Evolutionary conservation across 2,888 invertebrate genomes (phyloP).

Genomic region (Epinotia brunnichana): DNA sequence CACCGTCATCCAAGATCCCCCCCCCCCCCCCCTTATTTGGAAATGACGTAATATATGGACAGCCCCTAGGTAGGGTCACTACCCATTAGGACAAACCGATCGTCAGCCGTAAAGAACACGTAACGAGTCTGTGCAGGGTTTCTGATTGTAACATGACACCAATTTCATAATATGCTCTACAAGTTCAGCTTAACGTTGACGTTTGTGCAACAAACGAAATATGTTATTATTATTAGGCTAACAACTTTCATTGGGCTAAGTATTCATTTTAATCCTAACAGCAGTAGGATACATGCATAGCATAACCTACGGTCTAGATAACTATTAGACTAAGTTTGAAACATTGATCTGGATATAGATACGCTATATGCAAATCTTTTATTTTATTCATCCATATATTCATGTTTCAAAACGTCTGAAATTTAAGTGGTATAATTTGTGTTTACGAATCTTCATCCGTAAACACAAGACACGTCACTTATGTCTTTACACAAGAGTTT

Average conservation of each 20-base stretch:
- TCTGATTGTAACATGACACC: conserved; percentile 8
- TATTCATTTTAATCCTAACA: neutral
- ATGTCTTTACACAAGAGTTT: no score
- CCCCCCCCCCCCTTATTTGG: no score
- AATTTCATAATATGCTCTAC: conserved; percentile 1
- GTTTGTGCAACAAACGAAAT: neutral
- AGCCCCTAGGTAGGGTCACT: no score
- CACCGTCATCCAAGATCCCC: no score
- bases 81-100: no score
- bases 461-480: no score
- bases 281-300: neutral
- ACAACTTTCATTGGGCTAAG: neutral
- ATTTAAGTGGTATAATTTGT: no score
- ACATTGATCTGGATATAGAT: neutral
- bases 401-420: neutral
- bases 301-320: neutral
- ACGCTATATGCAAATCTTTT: no score
- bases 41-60: no score
- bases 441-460: no score
- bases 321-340: neutral
- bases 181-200: neutral
- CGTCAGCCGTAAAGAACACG: neutral
- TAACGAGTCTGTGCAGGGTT: neutral
- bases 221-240: conserved; percentile 1
- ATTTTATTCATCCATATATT: no score